phyloP scores from a whole-genome alignment of 64 coral and sea anemone species.

The Catalaphyllia jardinei region DNA sequence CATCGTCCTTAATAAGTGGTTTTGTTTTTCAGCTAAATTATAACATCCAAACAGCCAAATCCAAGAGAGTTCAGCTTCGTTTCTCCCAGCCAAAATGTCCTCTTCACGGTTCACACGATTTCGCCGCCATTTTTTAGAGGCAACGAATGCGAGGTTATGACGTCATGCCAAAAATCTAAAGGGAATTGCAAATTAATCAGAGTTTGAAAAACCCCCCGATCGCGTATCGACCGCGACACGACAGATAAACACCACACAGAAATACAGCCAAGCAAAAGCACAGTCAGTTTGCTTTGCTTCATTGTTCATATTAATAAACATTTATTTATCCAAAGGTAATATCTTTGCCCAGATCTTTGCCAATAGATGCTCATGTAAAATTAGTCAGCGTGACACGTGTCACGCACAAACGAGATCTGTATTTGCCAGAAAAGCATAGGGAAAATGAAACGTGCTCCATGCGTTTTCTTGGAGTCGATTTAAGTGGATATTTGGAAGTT shows the following conservation, averaged over 20 bases:
- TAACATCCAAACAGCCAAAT: background rate
- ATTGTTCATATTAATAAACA: background rate
- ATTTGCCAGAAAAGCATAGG: no score
- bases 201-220: background rate
- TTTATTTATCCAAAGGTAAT: background rate
- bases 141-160: conserved; percentile 23
- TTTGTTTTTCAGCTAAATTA: background rate
- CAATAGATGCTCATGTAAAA: background rate
- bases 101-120: background rate
- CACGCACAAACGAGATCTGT: background rate
- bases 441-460: no score
- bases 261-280: background rate
- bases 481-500: no score
- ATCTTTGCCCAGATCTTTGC: no score
- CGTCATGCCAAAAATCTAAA: conserved; percentile 11
- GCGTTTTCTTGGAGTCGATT: no score
- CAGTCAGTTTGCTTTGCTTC: background rate
- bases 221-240: background rate
- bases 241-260: background rate
- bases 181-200: conserved; percentile 54
- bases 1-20: conserved; percentile 1
- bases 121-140: conserved; percentile 39
- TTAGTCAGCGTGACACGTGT: background rate
- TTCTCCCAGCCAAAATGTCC: background rate
- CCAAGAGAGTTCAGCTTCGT: background rate